Evolutionary conservation across 2,797 vertebrate species (phyloP).

Genomic region (Periophthalmus magnuspinnatus): DNA sequence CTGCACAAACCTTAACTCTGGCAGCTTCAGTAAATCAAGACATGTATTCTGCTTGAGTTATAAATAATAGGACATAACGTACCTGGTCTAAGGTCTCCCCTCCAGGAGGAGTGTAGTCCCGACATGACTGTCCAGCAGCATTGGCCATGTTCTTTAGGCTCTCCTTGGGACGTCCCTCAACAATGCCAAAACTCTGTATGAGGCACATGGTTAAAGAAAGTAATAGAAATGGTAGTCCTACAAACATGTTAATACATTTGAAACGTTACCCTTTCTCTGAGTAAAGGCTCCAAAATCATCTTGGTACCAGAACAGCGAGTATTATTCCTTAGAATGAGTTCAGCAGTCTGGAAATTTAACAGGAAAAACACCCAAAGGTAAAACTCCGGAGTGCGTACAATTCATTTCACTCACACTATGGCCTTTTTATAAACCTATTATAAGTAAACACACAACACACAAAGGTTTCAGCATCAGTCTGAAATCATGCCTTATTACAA

Average conservation of each 20-base stretch:
- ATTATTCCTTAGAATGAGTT: conserved; percentile 73
- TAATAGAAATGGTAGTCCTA: not conserved
- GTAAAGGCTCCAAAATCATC: conserved; percentile 73
- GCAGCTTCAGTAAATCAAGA: not conserved
- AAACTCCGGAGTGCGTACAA: no score
- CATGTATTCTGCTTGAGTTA: not conserved
- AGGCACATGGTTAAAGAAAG: not conserved
- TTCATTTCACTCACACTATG: no score
- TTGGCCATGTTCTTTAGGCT: conserved; percentile 91
- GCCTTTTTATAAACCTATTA: no score
- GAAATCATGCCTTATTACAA: no score
- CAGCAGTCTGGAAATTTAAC: conserved; percentile 71
- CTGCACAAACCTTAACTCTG: conserved; percentile 31
- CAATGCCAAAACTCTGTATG: conserved; percentile 86
- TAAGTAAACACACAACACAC: no score
- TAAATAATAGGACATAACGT: conserved; percentile 8
- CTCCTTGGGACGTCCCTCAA: conserved; percentile 85
- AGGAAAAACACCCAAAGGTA: conserved; percentile 26
- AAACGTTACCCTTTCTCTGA: conserved; percentile 75
- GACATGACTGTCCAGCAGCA: conserved; percentile 83
- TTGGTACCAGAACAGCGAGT: conserved; percentile 61
- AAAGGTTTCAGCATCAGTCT: no score
- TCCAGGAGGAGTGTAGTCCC: conserved; percentile 86
- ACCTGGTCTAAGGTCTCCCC: conserved; percentile 93
- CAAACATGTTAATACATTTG: not conserved